phyloP scores from a whole-genome alignment of 1,140 invertebrate species.

The Campoletis sonorensis region DNA sequence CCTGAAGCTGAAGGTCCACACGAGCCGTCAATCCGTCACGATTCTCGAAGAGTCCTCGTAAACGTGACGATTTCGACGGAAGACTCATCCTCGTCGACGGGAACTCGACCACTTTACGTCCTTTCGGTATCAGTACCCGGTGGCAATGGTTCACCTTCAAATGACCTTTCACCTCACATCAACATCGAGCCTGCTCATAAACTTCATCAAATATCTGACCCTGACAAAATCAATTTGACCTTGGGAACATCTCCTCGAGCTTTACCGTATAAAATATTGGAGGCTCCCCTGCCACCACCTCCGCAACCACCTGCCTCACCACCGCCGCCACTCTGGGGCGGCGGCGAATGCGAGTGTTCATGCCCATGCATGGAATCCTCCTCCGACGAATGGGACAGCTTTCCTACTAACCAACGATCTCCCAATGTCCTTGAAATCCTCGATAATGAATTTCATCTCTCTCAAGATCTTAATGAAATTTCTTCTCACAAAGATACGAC shows the following conservation, averaged over 20 bases:
- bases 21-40: neutral
- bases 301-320: conserved; percentile 66
- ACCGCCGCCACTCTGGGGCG: conserved; percentile 71
- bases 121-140: conserved; percentile 83
- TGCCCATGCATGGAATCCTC: conserved; percentile 80
- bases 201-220: too few species aligned
- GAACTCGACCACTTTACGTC: conserved; percentile 82
- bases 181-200: conserved; percentile 76
- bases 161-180: conserved; percentile 76
- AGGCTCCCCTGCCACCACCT: conserved; percentile 56
- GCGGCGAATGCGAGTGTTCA: conserved; percentile 85
- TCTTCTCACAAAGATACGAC: conserved; percentile 37
- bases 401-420: conserved; percentile 59
- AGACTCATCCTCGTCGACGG: conserved; percentile 70
- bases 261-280: conserved; percentile 49
- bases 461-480: conserved; percentile 35
- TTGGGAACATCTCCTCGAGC: conserved; percentile 53
- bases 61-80: conserved; percentile 86
- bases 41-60: conserved; percentile 79
- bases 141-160: conserved; percentile 76
- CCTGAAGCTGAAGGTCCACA: neutral
- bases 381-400: conserved; percentile 71
- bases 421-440: conserved; percentile 38
- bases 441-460: conserved; percentile 27
- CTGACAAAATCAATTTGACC: too few species aligned